phyloP scores from a whole-genome alignment of 2,113 vertebrate genomes.

The Bos javanicus region DNA sequence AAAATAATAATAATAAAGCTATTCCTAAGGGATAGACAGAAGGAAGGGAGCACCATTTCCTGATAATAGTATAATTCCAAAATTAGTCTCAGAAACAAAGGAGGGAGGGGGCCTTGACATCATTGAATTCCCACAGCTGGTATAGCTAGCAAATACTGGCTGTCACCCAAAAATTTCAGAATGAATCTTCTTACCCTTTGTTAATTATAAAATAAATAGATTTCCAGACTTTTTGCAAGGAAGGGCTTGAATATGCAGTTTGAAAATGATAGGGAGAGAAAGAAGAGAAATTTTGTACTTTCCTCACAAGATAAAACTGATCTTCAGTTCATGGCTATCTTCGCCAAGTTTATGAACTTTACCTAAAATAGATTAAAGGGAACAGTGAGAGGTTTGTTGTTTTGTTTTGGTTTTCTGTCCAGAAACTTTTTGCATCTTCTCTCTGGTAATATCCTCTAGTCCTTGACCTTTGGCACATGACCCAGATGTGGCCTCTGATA shows the following conservation, averaged over 20 bases:
- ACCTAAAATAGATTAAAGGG: neutral
- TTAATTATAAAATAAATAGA: slow-evolving; percentile 38
- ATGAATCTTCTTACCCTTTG: slow-evolving; percentile 52
- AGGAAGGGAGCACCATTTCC: slow-evolving; percentile 68
- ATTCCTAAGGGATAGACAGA: slow-evolving; percentile 62
- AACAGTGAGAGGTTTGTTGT: neutral
- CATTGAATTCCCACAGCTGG: slow-evolving; percentile 57
- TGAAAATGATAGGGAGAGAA: neutral
- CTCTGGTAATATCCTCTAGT: neutral
- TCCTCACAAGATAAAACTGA: neutral
- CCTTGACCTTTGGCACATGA: neutral
- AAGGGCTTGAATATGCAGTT: neutral
- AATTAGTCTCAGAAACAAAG: slow-evolving; percentile 68
- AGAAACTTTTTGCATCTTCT: neutral
- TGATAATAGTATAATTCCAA: slow-evolving; percentile 61
- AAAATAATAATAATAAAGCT: neutral
- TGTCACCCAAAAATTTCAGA: slow-evolving; percentile 30
- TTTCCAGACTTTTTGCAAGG: slow-evolving; percentile 38
- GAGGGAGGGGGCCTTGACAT: slow-evolving; percentile 50
- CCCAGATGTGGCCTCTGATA: neutral
- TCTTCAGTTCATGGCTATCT: neutral
- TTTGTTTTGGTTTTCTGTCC: neutral
- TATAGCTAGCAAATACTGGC: slow-evolving; percentile 47
- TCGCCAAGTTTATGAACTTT: neutral
- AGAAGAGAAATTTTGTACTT: neutral